Percentiles rank a stretch among this genome's conserved stretches.
phyloP scores from a whole-genome alignment of 2,113 vertebrate species.

The Heloderma charlesbogerti region DNA sequence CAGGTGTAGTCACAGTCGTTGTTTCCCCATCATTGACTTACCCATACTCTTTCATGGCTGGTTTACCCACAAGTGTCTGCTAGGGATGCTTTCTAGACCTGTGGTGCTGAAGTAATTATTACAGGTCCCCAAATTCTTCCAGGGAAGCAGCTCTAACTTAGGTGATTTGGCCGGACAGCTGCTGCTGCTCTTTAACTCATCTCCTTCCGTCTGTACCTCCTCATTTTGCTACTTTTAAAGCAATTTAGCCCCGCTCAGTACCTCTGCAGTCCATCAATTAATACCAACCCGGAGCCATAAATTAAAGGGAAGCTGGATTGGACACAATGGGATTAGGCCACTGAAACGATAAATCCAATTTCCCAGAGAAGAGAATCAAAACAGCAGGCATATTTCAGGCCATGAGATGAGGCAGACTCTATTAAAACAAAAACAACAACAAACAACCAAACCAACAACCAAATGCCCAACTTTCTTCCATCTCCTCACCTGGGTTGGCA shows the following conservation, averaged over 20 bases:
- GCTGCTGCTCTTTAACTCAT: constrained; percentile 19
- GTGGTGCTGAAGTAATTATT: fast-evolving
- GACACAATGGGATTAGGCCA: constrained; percentile 73
- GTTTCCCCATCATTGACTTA: not conserved
- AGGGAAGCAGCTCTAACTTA: constrained; percentile 33
- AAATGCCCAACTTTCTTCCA: not conserved
- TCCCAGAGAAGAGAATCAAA: constrained; percentile 66
- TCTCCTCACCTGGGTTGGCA: not conserved
- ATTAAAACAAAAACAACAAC: not conserved
- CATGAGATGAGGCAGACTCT: constrained; percentile 57
- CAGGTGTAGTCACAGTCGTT: not conserved
- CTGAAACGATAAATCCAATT: constrained; percentile 66
- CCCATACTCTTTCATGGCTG: not conserved
- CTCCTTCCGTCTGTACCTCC: constrained; percentile 55
- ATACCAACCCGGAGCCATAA: constrained; percentile 57
- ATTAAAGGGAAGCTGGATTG: constrained; percentile 75
- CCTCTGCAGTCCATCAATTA: constrained; percentile 74
- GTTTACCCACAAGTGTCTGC: fast-evolving
- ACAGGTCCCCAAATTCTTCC: constrained; percentile 7
- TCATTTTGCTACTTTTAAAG: constrained; percentile 67
- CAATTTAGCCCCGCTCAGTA: constrained; percentile 74
- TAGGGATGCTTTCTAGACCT: not conserved
- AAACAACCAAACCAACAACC: not conserved
- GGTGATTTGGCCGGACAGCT: constrained; percentile 25
- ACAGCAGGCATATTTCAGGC: constrained; percentile 53